Base-by-base conservation (phyloP, 2,888 invertebrate species). In the Osmoderma eremita region DNA sequence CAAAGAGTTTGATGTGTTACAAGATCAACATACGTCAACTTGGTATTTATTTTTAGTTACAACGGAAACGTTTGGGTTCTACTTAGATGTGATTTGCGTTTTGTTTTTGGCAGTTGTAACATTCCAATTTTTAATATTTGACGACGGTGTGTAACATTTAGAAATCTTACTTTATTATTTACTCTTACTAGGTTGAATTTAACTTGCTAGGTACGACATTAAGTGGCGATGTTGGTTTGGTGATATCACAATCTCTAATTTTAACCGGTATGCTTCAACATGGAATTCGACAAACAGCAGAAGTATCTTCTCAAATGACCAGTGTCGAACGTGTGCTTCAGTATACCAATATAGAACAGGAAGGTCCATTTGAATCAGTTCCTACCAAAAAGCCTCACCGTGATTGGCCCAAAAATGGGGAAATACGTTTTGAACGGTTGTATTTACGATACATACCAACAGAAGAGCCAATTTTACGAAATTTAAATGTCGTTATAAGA, bases 301-400 rank as follows among this genome's bases (percentile, higher is more conserved):
- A 94, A 78, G 88, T 88, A 22, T 84, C 90, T 58, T 88, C 89
- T n/a, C 89, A 91, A 75, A 91, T 91, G 91, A 91, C 90, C 3
- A 89, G 90, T 61, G 94, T 95, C 0, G 95, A 95, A 79, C 85
- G 95, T 58, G 88, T 95, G 1, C 79, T 92, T 20, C 92, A 94
- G 77, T 95, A 93, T 80, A 89, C 90, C 0, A 84, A 88, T 13
- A 80, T 95, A 22, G 89, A 91, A 0, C 85, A 89, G 45, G 94
- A 95, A 80, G 87, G 88, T 1, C 85, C 86, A 0, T 84, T 88
- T 17, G 88, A 87, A 17, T 88, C 90, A 0, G 84, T 86, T 0
- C 79, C 87, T 1, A 80, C 80, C 17, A 76, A 83, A 53, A 83
- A 83, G 69, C 88, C 90, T 4, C 84, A 86, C 0, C 71, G 78